These are phyloP conservation scores for Heteromyza rotundicornis DNA, from an alignment of 2,888 invertebrate species.

Conservation along the genomic window DNA sequence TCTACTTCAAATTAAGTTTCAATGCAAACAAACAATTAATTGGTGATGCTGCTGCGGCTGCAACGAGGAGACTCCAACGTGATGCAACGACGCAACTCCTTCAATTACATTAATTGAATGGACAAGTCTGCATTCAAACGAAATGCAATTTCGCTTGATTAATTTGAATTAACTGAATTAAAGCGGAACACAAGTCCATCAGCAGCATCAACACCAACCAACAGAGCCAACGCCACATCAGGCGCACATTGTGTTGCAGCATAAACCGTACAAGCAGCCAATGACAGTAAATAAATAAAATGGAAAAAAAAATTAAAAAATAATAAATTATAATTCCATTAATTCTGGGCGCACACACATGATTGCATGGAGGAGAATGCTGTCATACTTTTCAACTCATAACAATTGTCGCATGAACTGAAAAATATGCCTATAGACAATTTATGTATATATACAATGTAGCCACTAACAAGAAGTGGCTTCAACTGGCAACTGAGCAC, in stretches of 20 bases:
- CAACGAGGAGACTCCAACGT: conserved; percentile 6
- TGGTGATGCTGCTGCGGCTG: conserved; percentile 33
- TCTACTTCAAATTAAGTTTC: too few relatives aligned
- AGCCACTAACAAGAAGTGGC: too few relatives aligned
- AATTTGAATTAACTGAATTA: conserved; percentile 62
- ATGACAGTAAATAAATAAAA: conserved; percentile 30
- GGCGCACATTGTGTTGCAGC: conserved; percentile 2
- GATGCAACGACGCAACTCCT: background rate
- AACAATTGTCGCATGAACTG: background rate
- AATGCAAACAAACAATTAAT: too few relatives aligned
- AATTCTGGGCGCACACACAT: conserved; percentile 24
- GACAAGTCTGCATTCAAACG: conserved; percentile 29
- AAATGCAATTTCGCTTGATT: conserved; percentile 58
- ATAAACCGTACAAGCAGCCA: background rate
- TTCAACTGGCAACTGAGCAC: too few relatives aligned
- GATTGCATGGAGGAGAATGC: background rate
- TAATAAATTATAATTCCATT: conserved; percentile 43
- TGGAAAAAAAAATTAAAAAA: conserved; percentile 24
- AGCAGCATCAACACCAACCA: conserved; percentile 35
- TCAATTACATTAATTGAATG: conserved; percentile 52
- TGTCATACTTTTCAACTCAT: background rate
- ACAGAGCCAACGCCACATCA: background rate
- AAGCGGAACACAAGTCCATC: conserved; percentile 58
- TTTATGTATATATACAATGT: too few relatives aligned
- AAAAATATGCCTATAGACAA: too few relatives aligned